Evolutionary conservation across 2,888 invertebrate species (phyloP).

Genomic region (Chalcosyrphus nemorum): DNA sequence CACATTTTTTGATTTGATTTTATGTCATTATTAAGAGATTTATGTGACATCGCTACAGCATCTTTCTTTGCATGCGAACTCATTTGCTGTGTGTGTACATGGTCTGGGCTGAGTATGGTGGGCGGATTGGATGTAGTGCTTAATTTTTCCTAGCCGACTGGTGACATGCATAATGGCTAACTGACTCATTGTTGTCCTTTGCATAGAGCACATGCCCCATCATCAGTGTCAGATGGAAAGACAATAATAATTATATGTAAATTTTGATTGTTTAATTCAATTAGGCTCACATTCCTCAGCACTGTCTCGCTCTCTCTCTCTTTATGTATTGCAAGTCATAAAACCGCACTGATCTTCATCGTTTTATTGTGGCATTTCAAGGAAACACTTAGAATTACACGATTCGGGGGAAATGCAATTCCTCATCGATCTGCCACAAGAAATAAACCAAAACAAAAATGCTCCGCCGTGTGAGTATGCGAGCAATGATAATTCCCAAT

Average conservation of each 20-base stretch:
- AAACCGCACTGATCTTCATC: not conserved
- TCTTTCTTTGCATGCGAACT: conserved; percentile 33
- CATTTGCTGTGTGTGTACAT: conserved; percentile 31
- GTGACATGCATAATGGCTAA: conserved; percentile 27
- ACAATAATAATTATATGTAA: not conserved
- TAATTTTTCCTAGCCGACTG: conserved; percentile 18
- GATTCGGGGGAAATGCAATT: conserved; percentile 42
- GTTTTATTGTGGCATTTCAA: conserved; percentile 13
- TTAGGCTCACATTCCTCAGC: not conserved
- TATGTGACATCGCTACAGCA: conserved; percentile 54
- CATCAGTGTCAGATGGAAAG: not conserved
- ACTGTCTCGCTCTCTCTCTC: not conserved
- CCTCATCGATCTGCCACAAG: conserved; percentile 49
- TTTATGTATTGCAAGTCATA: no score
- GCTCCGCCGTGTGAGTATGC: not conserved
- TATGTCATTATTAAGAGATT: conserved; percentile 55
- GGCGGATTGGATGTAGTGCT: conserved; percentile 3
- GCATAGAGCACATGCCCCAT: not conserved
- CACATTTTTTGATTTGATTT: conserved; percentile 55
- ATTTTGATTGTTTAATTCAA: not conserved
- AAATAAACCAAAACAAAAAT: not conserved
- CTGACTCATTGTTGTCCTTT: conserved; percentile 39
- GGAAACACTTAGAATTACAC: conserved; percentile 27
- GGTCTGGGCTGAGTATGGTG: not conserved
- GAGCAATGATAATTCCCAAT: conserved; percentile 50